A percentile compares a stretch with the other conserved stretches of the same genome.
These are phyloP conservation scores for Oncorhynchus clarkii DNA, from an alignment of 2,113 vertebrate genomes.

Conservation along the genomic window DNA sequence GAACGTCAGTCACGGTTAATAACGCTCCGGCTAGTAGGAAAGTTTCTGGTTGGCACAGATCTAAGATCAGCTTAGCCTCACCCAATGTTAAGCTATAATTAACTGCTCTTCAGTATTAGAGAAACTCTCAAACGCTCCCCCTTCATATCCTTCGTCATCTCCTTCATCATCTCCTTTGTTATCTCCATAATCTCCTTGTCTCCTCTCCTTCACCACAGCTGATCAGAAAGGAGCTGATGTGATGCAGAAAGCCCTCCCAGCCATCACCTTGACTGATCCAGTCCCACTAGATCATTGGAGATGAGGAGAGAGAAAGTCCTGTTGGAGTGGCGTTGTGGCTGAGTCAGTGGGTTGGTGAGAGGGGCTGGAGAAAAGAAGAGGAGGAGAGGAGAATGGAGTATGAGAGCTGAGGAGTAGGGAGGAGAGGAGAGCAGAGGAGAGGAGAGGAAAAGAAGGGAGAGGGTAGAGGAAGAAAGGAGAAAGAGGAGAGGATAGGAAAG, in stretches of 20 bases:
- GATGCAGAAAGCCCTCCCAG: constrained; percentile 54
- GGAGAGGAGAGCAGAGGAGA: constrained; percentile 22
- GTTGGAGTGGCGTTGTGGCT: constrained; percentile 23
- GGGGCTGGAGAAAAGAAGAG: neutral
- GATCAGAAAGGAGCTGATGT: neutral
- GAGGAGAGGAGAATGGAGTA: constrained; percentile 34
- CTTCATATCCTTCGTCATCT: too few species aligned
- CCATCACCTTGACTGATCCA: constrained; percentile 38
- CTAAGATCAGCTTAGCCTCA: too few species aligned
- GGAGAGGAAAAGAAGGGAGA: neutral
- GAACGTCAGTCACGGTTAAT: too few species aligned
- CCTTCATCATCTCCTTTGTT: too few species aligned
- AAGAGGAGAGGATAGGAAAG: constrained; percentile 18
- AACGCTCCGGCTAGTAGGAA: too few species aligned
- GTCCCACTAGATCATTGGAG: constrained; percentile 54
- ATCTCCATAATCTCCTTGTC: too few species aligned
- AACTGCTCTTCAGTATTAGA: too few species aligned
- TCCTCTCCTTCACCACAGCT: too few species aligned
- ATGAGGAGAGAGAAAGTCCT: neutral
- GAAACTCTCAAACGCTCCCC: too few species aligned
- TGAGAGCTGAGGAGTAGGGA: too few species aligned
- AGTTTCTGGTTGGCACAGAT: too few species aligned
- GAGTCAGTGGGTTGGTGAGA: neutral
- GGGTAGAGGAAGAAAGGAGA: constrained; percentile 49
- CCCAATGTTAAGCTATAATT: too few species aligned